These are phyloP conservation scores for Ochropleura plecta DNA, from an alignment of 2,888 invertebrate genomes.

Conservation along the genomic window DNA sequence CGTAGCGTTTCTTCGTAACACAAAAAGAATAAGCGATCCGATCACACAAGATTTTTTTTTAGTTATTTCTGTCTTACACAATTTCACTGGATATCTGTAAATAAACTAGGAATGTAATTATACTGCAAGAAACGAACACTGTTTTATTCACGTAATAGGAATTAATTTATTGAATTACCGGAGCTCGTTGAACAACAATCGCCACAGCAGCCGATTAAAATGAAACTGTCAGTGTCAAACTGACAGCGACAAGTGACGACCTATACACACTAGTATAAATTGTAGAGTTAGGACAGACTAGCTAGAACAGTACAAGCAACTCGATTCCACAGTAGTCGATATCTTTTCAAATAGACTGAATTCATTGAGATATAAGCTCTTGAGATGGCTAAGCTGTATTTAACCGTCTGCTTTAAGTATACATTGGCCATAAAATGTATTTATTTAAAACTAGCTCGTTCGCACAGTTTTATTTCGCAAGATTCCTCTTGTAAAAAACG, in stretches of 20 bases:
- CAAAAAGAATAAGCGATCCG: slow-evolving; percentile 31
- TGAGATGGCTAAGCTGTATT: not conserved
- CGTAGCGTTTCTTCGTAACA: slow-evolving; percentile 47
- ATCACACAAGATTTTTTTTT: slow-evolving; percentile 20
- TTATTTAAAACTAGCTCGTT: too few species aligned
- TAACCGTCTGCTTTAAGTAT: not conserved
- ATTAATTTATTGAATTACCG: slow-evolving; percentile 10
- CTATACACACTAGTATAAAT: too few species aligned
- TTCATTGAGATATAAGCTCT: too few species aligned
- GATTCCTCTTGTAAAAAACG: too few species aligned
- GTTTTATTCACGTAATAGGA: slow-evolving; percentile 28
- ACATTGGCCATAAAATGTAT: too few species aligned
- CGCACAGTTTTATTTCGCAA: too few species aligned
- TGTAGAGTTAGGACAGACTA: too few species aligned
- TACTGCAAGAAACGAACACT: not conserved
- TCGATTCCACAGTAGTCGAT: too few species aligned
- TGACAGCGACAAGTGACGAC: not conserved
- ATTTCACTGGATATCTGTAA: slow-evolving; percentile 49
- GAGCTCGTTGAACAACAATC: not conserved
- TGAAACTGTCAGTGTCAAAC: slow-evolving; percentile 20
- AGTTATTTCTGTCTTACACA: slow-evolving; percentile 22
- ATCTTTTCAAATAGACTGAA: too few species aligned
- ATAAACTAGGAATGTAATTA: slow-evolving; percentile 22
- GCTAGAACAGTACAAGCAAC: too few species aligned
- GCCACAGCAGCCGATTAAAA: not conserved